Base-by-base conservation (phyloP, 2,888 invertebrate species). In the Spodoptera picta region DNA sequence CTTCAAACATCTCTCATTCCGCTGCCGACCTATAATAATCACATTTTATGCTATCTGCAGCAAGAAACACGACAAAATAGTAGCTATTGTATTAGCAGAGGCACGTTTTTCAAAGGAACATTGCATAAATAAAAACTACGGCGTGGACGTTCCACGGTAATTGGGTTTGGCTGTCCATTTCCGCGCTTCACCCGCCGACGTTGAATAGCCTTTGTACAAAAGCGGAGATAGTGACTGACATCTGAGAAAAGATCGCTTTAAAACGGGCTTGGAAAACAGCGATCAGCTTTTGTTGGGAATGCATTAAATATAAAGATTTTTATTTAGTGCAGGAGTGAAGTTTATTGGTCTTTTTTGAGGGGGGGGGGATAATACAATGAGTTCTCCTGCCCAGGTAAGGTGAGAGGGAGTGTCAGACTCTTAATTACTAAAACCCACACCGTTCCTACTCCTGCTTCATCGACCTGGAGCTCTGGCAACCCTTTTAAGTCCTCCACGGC, bases 141-240 rank as follows among this genome's bases (percentile, higher is more conserved):
- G 70, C 57, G 58, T 60, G 71, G 61, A 70, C 73, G 73, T 75
- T 63, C 61, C 67, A 66, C 68, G 74, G 83, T 85, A 85, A 86
- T 87, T 84, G 83, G 75, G 85, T 84, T 86, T 83, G 77, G 64
- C 75, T 79, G 83, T 82, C 83, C 85, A 83, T 85, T 85, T 77
- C 79, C 66, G 80, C 66, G 75, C 76, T 77, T 74, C 69, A 71
- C 60, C 73, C 74, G 67, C 45, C 66, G 70, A 68, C 73, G 75
- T 64, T 82, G 81, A 79, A 82, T 79, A 76, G 79, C 74, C 71
- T 60, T 75, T 53, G 78, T 77, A 78, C 75, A 80, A 74, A 75
- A 75, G 78, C 78, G 71, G 76, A 79, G 76, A 84, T 83, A 84
- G 80, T 80, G 78, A 83, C 76, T 82, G 81, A 80, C 83, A 63